Percentiles rank a stretch among this genome's conserved stretches.
Evolutionary conservation across 2,888 invertebrate species (phyloP).

Genomic region (Acronicta aceris): DNA sequence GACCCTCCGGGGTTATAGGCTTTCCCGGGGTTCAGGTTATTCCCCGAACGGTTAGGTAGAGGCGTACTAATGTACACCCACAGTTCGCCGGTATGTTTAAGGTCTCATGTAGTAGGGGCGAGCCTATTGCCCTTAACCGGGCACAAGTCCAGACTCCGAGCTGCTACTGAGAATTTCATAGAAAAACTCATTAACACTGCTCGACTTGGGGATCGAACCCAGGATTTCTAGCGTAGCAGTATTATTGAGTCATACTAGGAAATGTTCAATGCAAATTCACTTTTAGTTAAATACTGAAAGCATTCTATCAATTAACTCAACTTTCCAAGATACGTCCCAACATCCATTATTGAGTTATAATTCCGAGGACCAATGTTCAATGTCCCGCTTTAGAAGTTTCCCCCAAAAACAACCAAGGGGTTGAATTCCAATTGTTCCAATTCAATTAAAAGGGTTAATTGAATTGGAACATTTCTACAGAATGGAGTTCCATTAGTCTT

Average conservation of each 20-base stretch:
- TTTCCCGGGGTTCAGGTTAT: too few relatives aligned
- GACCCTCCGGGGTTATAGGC: too few relatives aligned
- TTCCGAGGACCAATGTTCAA: slow-evolving; percentile 12
- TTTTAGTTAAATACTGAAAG: background rate
- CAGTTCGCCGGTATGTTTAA: too few relatives aligned
- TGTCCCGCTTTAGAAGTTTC: slow-evolving; percentile 31
- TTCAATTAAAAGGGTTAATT: slow-evolving; percentile 55
- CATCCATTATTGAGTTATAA: slow-evolving; percentile 33
- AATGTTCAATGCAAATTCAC: slow-evolving; percentile 6
- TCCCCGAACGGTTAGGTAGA: too few relatives aligned
- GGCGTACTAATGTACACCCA: too few relatives aligned
- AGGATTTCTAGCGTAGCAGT: too few relatives aligned
- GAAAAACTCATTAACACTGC: too few relatives aligned
- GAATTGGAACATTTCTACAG: slow-evolving; percentile 46
- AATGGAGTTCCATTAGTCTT: slow-evolving; percentile 40
- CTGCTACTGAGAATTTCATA: too few relatives aligned
- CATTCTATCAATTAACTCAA: background rate
- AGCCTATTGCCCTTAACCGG: too few relatives aligned
- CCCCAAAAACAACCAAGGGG: slow-evolving; percentile 47
- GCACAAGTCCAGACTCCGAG: too few relatives aligned
- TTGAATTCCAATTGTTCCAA: slow-evolving; percentile 51
- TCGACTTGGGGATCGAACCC: too few relatives aligned
- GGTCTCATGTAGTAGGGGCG: too few relatives aligned
- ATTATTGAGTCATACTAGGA: slow-evolving; percentile 1
- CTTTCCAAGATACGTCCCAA: slow-evolving; percentile 1